Conservation (phyloP, 2,113 vertebrate genomes). For the Garra rufa region DNA sequence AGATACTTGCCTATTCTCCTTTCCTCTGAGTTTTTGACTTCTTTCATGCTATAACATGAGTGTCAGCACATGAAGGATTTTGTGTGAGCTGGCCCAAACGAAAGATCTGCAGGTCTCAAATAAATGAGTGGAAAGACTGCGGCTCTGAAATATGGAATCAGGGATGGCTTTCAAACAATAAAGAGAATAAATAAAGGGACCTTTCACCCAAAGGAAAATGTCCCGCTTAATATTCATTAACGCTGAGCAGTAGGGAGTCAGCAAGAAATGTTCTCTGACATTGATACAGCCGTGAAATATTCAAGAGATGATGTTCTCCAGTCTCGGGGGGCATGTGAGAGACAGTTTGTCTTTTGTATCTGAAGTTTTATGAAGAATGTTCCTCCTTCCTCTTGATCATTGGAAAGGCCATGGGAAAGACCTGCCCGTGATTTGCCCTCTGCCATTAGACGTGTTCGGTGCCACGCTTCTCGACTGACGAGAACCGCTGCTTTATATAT, state of each 20-base stretch:
- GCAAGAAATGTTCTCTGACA: conserved; percentile 61
- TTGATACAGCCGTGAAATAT: conserved; percentile 65
- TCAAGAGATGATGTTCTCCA: conserved; percentile 61
- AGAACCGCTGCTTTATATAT: neutral
- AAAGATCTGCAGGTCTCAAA: conserved; percentile 44
- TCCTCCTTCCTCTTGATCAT: conserved; percentile 49
- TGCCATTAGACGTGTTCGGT: conserved; percentile 42
- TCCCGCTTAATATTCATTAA: conserved; percentile 72
- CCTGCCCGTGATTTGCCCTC: conserved; percentile 51
- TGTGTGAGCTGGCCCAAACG: conserved; percentile 40
- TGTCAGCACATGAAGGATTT: conserved; percentile 3
- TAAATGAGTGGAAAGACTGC: conserved; percentile 52
- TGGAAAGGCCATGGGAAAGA: conserved; percentile 47
- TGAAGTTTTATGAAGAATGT: conserved; percentile 54
- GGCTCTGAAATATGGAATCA: conserved; percentile 38
- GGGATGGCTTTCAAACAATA: conserved; percentile 64
- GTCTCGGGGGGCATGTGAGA: conserved; percentile 57
- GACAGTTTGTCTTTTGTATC: conserved; percentile 58
- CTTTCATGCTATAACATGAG: conserved; percentile 19
- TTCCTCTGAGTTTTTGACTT: conserved; percentile 9
- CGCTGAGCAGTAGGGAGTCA: conserved; percentile 60
- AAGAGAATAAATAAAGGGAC: conserved; percentile 70
- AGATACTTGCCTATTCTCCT: conserved; percentile 10
- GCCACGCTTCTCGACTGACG: conserved; percentile 20
- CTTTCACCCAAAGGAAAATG: conserved; percentile 67